phyloP scores from a whole-genome alignment of 2,888 invertebrate species.

The Athripsodes cinereus region DNA sequence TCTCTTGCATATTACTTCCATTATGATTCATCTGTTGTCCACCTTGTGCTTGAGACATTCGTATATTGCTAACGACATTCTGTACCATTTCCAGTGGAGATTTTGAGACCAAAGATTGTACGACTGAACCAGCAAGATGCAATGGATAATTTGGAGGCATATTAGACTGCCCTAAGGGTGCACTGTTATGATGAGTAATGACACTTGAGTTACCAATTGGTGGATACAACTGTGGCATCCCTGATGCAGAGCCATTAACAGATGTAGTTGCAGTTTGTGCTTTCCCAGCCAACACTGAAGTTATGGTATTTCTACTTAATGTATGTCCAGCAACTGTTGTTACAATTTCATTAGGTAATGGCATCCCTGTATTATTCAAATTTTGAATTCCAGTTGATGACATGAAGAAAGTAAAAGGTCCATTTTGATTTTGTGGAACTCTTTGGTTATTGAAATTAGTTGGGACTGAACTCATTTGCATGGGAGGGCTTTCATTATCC shows the following conservation, averaged over 20 bases:
- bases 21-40: slow-evolving; percentile 30
- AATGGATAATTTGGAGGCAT: slow-evolving; percentile 44
- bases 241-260: slow-evolving; percentile 52
- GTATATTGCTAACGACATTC: slow-evolving; percentile 65
- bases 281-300: slow-evolving; percentile 70
- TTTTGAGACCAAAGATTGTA: slow-evolving; percentile 49
- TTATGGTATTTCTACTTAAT: slow-evolving; percentile 73
- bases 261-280: slow-evolving; percentile 73
- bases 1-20: slow-evolving; percentile 28
- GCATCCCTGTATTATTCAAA: not conserved
- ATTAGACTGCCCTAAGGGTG: slow-evolving; percentile 32
- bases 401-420: slow-evolving; percentile 21
- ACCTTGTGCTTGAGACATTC: slow-evolving; percentile 43
- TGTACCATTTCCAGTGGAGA: slow-evolving; percentile 74
- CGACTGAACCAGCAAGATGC: slow-evolving; percentile 46
- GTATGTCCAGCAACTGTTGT: slow-evolving; percentile 63
- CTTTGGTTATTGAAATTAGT: slow-evolving; percentile 17
- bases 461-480: not conserved
- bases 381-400: slow-evolving; percentile 32
- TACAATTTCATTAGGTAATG: slow-evolving; percentile 37
- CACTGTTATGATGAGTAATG: slow-evolving; percentile 13
- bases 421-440: slow-evolving; percentile 15
- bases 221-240: slow-evolving; percentile 24
- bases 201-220: slow-evolving; percentile 4
- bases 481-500: slow-evolving; percentile 9